Conservation (phyloP, 2,888 invertebrate genomes). For the Phlogophora meticulosa region DNA sequence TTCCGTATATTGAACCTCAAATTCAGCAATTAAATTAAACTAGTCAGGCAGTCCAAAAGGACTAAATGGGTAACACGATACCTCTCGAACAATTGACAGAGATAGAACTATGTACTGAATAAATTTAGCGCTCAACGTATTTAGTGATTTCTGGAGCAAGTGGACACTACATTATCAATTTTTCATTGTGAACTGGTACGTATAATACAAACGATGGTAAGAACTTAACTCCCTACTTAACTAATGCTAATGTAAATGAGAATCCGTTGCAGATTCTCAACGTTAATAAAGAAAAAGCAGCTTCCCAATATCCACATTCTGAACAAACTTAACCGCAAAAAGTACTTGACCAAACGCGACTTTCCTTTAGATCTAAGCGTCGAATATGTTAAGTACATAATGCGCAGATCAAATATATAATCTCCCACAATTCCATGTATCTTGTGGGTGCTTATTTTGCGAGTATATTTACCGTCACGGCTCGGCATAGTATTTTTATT, state of each 20-base stretch:
- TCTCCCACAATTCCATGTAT: slow-evolving; percentile 2
- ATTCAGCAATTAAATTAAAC: background rate
- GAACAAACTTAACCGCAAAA: slow-evolving; percentile 16
- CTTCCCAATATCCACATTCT: background rate
- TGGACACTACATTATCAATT: no score
- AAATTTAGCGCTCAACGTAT: no score
- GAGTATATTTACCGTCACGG: slow-evolving; percentile 21
- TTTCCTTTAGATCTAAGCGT: slow-evolving; percentile 20
- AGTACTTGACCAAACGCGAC: background rate
- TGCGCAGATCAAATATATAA: slow-evolving; percentile 24
- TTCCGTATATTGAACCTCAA: background rate
- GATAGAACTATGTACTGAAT: background rate
- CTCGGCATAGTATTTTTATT: background rate
- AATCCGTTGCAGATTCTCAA: no score
- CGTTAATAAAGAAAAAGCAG: background rate
- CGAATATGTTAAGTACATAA: slow-evolving; percentile 10
- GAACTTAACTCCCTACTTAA: no score
- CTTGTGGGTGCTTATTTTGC: slow-evolving; percentile 1
- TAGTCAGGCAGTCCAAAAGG: background rate
- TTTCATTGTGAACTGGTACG: no score
- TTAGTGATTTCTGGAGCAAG: no score
- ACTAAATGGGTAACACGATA: no score
- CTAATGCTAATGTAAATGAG: no score
- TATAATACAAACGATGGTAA: no score
- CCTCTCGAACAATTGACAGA: no score